phyloP scores from a whole-genome alignment of 2,888 invertebrate genomes.

The Cerastis leucographa region DNA sequence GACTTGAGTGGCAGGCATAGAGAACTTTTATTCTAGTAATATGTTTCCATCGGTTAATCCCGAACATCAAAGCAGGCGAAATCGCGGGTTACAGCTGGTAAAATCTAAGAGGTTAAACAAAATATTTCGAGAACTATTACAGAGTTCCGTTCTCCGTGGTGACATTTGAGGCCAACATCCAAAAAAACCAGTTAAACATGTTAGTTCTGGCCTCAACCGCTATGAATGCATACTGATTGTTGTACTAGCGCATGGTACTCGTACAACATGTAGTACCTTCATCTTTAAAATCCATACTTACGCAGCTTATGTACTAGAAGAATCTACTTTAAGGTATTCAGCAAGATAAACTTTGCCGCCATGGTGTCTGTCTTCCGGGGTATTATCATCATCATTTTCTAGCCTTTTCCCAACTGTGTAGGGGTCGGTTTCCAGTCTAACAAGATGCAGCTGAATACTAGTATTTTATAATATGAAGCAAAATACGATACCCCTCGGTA shows the following conservation, averaged over 20 bases:
- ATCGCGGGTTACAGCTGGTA: background rate
- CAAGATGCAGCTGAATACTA: no score
- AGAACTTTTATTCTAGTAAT: background rate
- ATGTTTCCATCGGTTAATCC: background rate
- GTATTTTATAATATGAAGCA: no score
- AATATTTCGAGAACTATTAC: slow-evolving; percentile 44
- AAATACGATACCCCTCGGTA: no score
- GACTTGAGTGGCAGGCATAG: background rate
- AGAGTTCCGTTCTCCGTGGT: slow-evolving; percentile 50
- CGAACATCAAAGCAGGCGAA: background rate
- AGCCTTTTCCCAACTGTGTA: no score
- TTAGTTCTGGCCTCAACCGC: slow-evolving; percentile 52
- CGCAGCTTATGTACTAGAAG: background rate
- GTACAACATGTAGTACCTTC: background rate
- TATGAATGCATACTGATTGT: slow-evolving; percentile 29
- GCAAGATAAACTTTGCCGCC: background rate
- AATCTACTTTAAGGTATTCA: background rate
- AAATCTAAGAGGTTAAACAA: slow-evolving; percentile 26
- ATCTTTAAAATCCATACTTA: background rate
- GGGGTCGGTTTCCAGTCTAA: no score
- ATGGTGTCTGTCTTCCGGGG: background rate
- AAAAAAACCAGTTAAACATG: slow-evolving; percentile 53
- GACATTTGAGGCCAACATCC: slow-evolving; percentile 55
- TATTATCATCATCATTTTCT: background rate
- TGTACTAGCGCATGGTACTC: slow-evolving; percentile 2